These are phyloP conservation scores for Lordiphosa mommai DNA, from an alignment of 1,140 invertebrate genomes.

Conservation along the genomic window DNA sequence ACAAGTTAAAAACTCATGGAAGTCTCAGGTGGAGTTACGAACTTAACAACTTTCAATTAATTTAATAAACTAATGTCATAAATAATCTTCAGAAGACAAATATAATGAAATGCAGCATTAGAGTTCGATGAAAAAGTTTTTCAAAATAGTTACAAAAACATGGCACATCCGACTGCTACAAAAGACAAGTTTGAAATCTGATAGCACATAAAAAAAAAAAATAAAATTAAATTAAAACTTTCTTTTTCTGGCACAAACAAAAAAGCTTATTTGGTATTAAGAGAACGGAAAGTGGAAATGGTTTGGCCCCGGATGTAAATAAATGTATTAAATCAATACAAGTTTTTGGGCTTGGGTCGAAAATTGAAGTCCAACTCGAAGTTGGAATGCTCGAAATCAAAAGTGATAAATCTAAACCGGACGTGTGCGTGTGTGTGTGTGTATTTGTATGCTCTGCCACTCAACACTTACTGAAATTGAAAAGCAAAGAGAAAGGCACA, in stretches of 20 bases:
- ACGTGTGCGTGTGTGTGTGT: constrained; percentile 50
- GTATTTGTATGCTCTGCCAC: constrained; percentile 6
- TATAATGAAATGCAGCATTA: no score
- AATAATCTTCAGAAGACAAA: no score
- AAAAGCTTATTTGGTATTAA: constrained; percentile 31
- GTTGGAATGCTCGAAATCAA: constrained; percentile 50
- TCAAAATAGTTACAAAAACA: no score
- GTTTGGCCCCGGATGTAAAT: constrained; percentile 32
- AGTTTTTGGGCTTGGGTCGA: constrained; percentile 9
- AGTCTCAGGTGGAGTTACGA: no score
- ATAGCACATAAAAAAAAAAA: constrained; percentile 38
- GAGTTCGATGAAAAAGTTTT: background rate
- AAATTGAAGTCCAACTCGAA: background rate
- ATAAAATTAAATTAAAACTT: constrained; percentile 66
- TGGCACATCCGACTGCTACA: background rate
- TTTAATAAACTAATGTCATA: no score
- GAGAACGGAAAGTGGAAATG: background rate
- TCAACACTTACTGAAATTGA: constrained; percentile 69
- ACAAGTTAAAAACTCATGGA: no score
- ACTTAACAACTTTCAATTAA: no score
- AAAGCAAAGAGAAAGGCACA: constrained; percentile 23
- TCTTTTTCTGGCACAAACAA: constrained; percentile 36
- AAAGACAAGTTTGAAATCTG: constrained; percentile 63
- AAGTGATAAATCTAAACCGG: constrained; percentile 75
- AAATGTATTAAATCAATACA: constrained; percentile 75